Base-by-base conservation (phyloP, 2,113 vertebrate species). In the Arizona elegans region DNA sequence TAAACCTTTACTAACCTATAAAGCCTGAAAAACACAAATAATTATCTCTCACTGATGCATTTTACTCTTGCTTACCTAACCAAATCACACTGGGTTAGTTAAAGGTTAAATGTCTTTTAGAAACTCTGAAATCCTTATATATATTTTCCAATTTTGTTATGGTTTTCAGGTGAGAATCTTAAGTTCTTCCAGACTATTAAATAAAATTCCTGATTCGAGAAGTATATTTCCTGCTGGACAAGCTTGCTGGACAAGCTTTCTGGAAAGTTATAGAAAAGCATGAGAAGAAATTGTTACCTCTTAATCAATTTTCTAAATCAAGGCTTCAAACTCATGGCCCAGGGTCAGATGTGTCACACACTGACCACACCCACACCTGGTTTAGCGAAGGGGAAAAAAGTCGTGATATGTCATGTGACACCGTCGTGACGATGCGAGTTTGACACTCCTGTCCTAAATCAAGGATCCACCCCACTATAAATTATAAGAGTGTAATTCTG, bases 201-300 rank as follows among this genome's bases (percentile, higher is more conserved):
- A 97, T 99, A 99, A 97, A 99, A 99, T 58, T 99, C 99, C 95
- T 98, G 97, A 62, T 99, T 98, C 86, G 99, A 99, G 93, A 96
- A 95, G 94, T 96, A 97, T 91, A 99, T 96, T 65, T 65, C 62
- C 87, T n/a, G 50, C 29, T 50, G 23, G 29, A 88, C 53, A 88
- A 53, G n/a, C n/a, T n/a, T n/a, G 50, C 29, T 50, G 23, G 29
- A 88, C 53, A 88, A 53, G 13, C 24, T 47, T 23, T 86, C 43
- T 50, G 38, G 23, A 26, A 24, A 86, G 23, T 50, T 26, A 33
- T 52, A 55, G 54, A 56, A 38, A 3, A 23, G n/a, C 8, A 23
- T 38, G 21, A 38, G 17, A 56, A 33, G 2, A 17, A 54, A 19
- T 21, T 33, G 15, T 8, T 87, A 24, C 8, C 50, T 29, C 26